Conservation (phyloP, 2,888 invertebrate genomes). For the Auanema freiburgensis region DNA sequence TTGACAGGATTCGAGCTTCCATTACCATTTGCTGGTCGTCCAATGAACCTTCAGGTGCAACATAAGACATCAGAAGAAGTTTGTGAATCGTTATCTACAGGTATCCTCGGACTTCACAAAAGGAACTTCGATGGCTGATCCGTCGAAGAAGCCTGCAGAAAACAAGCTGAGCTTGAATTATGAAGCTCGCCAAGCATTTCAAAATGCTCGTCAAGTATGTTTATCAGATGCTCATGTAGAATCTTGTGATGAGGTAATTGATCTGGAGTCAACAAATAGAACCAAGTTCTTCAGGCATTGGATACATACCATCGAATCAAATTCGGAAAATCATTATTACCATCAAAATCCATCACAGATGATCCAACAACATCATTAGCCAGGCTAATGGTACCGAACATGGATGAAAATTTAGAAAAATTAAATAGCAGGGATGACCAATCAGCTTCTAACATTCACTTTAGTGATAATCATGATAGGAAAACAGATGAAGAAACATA, state of each 20-base stretch:
- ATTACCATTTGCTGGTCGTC: conserved; percentile 31
- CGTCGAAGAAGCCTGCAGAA: too few species aligned
- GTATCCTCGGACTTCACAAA: too few species aligned
- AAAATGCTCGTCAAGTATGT: conserved; percentile 29
- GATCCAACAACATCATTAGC: conserved; percentile 13
- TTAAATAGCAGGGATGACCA: conserved; percentile 1
- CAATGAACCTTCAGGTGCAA: conserved; percentile 33
- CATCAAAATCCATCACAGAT: conserved; percentile 5
- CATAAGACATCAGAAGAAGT: background rate
- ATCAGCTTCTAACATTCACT: background rate
- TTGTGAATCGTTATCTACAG: too few species aligned
- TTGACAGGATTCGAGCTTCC: conserved; percentile 38
- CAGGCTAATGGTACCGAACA: conserved; percentile 15
- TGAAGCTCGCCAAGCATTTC: conserved; percentile 23
- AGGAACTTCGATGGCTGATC: too few species aligned
- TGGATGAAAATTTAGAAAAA: conserved; percentile 27
- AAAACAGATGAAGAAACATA: background rate
- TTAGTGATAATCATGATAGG: background rate
- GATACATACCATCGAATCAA: conserved; percentile 37
- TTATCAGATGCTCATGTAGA: conserved; percentile 21
- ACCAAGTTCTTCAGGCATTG: conserved; percentile 22
- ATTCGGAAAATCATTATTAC: conserved; percentile 33
- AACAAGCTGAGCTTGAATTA: background rate
- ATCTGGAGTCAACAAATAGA: background rate
- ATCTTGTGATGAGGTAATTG: conserved; percentile 23